Evolutionary conservation across 1,140 invertebrate genomes (phyloP), one percentile per base, ranked within the genome.

Genomic region (Potamilus streckersoni): DNA sequence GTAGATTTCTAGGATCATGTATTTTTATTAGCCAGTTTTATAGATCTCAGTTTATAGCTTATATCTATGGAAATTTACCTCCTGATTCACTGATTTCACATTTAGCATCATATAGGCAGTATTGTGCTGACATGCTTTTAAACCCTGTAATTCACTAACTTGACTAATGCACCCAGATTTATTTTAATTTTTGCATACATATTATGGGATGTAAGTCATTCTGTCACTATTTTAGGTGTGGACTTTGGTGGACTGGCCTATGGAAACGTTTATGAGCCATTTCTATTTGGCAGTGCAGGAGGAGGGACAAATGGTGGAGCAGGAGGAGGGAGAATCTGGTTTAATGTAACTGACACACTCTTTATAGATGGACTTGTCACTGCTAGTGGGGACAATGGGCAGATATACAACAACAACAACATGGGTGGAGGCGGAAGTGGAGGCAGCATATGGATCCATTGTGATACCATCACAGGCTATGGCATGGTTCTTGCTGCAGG

Each of bases 271-370:
- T 85, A 86, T 76, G 79, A 86, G 65, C 85, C 85, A 15, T 65
- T 59, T 2, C 19, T 79, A 56, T 85, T 85, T 78, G 85, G 85
- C n/a, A 85, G 83, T 73, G 79, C 81, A 12, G 85, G 85, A 23
- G 85, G 85, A 2, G 82, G 83, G 23, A 31, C 57, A 55, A 65
- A 65, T 20, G 85, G 85, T 20, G 85, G 85, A 27, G 70, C 76
- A 17, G 85, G 85, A 1, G 85, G 85, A 38, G 85, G 85, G 12
- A 73, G 78, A n/a, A 82, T 86, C 57, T 86, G 85, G 85, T 57
- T 86, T 6, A 86, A 86, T 78, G 81, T 85, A 14, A 83, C 85
- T 1, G 76, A 86, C 78, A 85, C 85, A 8, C 69, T 86, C 56
- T 76, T 78, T 12, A 80, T 86, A 17, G 82, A 86, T 71, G 85